Conservation (phyloP, 2,888 invertebrate species). For the Trilocha varians region DNA sequence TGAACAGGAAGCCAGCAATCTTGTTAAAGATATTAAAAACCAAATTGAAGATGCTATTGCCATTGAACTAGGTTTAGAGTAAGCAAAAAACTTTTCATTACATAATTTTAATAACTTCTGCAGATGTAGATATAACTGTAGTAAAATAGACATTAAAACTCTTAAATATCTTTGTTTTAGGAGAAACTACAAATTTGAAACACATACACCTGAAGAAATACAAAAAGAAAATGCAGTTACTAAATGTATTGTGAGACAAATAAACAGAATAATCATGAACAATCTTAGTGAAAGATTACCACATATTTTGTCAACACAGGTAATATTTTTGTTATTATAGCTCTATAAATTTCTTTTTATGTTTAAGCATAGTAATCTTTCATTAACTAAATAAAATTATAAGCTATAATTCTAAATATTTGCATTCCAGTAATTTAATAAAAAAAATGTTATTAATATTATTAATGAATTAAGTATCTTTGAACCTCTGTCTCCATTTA, state of each 20-base stretch:
- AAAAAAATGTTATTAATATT: no score
- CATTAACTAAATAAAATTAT: no score
- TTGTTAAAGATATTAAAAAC: constrained; percentile 68
- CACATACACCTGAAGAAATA: constrained; percentile 27
- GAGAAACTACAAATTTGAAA: constrained; percentile 17
- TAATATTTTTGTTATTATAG: constrained; percentile 34
- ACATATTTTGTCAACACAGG: constrained; percentile 77
- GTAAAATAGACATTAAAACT: not conserved
- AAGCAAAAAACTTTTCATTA: constrained; percentile 32
- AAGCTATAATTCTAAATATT: no score
- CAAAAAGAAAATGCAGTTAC: constrained; percentile 60
- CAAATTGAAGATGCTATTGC: constrained; percentile 76
- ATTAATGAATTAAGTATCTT: not conserved
- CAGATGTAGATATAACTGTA: no score
- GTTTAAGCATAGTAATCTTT: no score
- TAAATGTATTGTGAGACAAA: constrained; percentile 74
- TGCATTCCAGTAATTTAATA: no score
- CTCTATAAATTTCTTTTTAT: no score
- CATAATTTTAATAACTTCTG: no score
- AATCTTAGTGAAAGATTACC: constrained; percentile 71
- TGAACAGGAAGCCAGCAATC: constrained; percentile 52
- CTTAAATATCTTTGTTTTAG: constrained; percentile 23
- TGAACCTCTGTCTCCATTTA: not conserved
- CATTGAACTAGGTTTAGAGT: constrained; percentile 77
- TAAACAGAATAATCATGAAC: constrained; percentile 79